Percentiles rank a stretch among this genome's conserved stretches.
Evolutionary conservation across 2,888 invertebrate species (phyloP).

Genomic region (Amphipyra tragopoginis): DNA sequence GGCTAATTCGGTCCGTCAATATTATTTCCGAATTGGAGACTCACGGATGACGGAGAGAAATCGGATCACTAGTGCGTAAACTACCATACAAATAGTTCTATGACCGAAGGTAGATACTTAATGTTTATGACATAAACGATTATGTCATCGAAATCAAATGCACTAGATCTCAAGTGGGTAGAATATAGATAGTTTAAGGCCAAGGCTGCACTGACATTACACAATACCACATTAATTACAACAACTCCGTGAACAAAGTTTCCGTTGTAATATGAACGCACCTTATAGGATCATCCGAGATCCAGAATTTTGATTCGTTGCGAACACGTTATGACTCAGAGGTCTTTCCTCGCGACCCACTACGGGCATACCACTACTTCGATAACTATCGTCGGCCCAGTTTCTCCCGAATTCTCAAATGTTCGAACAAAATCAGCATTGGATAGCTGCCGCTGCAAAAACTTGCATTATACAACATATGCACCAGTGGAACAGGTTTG

Average conservation of each 20-base stretch:
- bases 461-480: slow-evolving; percentile 7
- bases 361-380: slow-evolving; percentile 5
- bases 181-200: no score
- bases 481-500: slow-evolving; percentile 53
- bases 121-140: no score
- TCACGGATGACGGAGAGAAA: no score
- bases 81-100: no score
- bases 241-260: background rate
- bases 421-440: slow-evolving; percentile 20
- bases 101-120: no score
- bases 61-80: no score
- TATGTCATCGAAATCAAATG: no score
- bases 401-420: background rate
- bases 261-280: slow-evolving; percentile 14
- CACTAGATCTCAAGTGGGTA: no score
- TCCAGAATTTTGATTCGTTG: slow-evolving; percentile 47
- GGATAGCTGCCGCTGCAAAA: slow-evolving; percentile 28
- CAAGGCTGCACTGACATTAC: no score
- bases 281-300: slow-evolving; percentile 32
- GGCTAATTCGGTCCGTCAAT: no score
- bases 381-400: slow-evolving; percentile 8
- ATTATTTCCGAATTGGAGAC: no score
- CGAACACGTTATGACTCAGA: slow-evolving; percentile 57
- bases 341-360: slow-evolving; percentile 41
- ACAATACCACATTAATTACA: no score